These are phyloP conservation scores for Pachyrhynchus sulphureomaculatus DNA, from an alignment of 1,140 invertebrate species.

Conservation along the genomic window DNA sequence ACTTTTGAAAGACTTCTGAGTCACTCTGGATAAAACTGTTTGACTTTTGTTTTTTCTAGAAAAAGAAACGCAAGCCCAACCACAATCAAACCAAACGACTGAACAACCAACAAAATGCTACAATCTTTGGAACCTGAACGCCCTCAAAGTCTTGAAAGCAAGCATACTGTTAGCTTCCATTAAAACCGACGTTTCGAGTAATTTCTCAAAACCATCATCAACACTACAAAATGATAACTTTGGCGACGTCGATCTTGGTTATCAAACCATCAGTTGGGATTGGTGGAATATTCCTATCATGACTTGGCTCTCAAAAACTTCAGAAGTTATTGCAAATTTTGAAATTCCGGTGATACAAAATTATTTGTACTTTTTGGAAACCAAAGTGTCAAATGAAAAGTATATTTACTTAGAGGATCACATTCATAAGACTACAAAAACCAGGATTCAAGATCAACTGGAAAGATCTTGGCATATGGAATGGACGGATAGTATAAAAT, in stretches of 20 bases:
- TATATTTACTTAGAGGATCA: conserved; percentile 43
- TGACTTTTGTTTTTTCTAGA: neutral
- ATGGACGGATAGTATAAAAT: conserved; percentile 47
- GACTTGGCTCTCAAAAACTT: conserved; percentile 54
- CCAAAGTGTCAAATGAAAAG: conserved; percentile 35
- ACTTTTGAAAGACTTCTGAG: no score
- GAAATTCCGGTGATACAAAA: conserved; percentile 15
- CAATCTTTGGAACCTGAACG: neutral
- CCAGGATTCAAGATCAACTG: conserved; percentile 48
- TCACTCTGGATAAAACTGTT: neutral
- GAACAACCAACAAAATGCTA: neutral
- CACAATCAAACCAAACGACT: neutral
- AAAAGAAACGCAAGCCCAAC: neutral
- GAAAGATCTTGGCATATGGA: conserved; percentile 50
- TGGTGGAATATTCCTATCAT: conserved; percentile 56
- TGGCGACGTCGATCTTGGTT: conserved; percentile 3
- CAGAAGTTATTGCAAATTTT: conserved; percentile 34
- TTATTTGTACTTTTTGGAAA: conserved; percentile 39
- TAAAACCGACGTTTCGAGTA: conserved; percentile 19
- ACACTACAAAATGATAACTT: neutral
- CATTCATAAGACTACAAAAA: conserved; percentile 46
- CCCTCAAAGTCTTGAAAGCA: conserved; percentile 44
- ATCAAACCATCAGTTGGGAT: conserved; percentile 46
- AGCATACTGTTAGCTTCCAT: conserved; percentile 47
- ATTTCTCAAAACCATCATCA: neutral